A percentile compares a stretch with the other conserved stretches of the same genome.
Conservation (phyloP, 2,797 vertebrate genomes). For the Crax fasciolata region DNA sequence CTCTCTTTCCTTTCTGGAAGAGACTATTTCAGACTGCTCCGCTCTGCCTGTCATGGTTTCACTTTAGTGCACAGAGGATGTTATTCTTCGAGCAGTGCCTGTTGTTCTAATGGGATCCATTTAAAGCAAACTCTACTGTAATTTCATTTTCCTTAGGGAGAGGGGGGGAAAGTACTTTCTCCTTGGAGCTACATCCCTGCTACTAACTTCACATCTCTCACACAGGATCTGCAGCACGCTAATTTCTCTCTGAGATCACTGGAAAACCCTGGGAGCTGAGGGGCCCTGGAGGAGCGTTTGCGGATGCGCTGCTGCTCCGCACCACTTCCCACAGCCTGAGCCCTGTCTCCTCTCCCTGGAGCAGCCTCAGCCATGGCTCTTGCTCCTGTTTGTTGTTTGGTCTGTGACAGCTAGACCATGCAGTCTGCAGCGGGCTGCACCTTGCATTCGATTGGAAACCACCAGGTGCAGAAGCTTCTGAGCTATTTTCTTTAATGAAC, state of each 20-base stretch:
- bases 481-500: background rate
- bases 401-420: background rate
- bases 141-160: conserved; percentile 69
- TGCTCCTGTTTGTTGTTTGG: accelerated
- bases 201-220: background rate
- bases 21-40: background rate
- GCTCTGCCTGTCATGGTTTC: background rate
- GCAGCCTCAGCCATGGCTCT: background rate
- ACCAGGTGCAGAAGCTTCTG: background rate
- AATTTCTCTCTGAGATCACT: background rate
- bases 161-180: background rate
- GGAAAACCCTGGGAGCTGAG: background rate
- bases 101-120: conserved; percentile 56
- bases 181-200: background rate
- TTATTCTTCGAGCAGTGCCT: conserved; percentile 50
- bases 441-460: background rate
- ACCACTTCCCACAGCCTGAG: background rate
- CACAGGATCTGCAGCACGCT: background rate
- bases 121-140: conserved; percentile 56
- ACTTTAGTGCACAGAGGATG: conserved; percentile 32
- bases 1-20: conserved; percentile 14
- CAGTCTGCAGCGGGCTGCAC: background rate
- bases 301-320: background rate
- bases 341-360: background rate
- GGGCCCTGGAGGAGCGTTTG: background rate